Percentiles rank a stretch among this genome's conserved stretches.
phyloP scores from a whole-genome alignment of 1,140 invertebrate genomes.

The Eubasilissa regina region DNA sequence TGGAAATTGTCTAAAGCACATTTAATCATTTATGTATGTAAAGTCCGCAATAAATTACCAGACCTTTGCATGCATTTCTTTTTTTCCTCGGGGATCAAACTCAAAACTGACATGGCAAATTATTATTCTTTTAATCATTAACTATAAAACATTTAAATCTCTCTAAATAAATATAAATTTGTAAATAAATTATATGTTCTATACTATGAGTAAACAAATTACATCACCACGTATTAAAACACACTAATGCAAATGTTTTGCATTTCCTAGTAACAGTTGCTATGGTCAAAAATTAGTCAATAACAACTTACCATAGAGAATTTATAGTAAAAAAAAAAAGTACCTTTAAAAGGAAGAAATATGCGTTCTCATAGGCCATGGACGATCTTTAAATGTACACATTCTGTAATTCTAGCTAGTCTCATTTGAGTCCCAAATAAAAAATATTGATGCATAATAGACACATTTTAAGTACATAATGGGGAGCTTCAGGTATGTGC shows the following conservation, averaged over 20 bases:
- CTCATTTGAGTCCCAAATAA: no score
- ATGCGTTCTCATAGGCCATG: no score
- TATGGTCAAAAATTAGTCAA: constrained; percentile 40
- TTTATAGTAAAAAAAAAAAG: no score
- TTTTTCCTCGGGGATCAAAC: constrained; percentile 69
- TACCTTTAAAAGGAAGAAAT: no score
- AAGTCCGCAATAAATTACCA: constrained; percentile 59
- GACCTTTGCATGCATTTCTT: constrained; percentile 68
- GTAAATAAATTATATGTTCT: background rate
- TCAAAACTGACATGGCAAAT: constrained; percentile 66
- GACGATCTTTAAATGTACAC: no score
- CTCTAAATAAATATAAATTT: constrained; percentile 18
- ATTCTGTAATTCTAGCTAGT: no score
- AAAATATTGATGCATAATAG: no score
- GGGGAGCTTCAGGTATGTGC: no score
- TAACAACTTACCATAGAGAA: constrained; percentile 19
- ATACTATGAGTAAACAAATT: constrained; percentile 32
- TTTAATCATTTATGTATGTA: background rate
- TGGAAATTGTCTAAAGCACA: no score
- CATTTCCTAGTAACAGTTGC: constrained; percentile 49
- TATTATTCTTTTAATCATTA: background rate
- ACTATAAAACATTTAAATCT: constrained; percentile 1
- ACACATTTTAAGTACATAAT: no score
- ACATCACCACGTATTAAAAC: constrained; percentile 20
- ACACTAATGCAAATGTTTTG: constrained; percentile 28